Evolutionary conservation across 2,113 vertebrate genomes (phyloP), one percentile per base, ranked within the genome.

Genomic region (Chascanopsetta lugubris): DNA sequence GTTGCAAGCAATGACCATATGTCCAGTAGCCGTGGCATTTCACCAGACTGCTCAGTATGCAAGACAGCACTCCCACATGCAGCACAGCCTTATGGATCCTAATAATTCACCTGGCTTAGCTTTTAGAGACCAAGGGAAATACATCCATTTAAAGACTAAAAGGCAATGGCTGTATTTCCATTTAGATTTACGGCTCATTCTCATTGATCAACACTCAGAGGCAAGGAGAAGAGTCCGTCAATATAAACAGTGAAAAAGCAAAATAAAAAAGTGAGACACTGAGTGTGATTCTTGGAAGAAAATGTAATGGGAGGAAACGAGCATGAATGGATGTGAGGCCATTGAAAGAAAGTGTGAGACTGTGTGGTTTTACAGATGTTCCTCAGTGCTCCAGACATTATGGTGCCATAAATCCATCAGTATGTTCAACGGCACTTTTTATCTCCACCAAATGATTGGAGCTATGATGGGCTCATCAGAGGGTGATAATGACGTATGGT

Each of bases 181-280:
- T 91, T 88, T 85, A 86, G 82, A 91, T 88, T 89, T 89, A 85
- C 82, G 70, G 72, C 75, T 87, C 72, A 89, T 90, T 89, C 86
- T 89, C 82, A 88, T 85, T 85, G 86, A 91, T 91, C 83, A 88
- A 71, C 71, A 55, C 75, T 81, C 84, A 86, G 86, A 78, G 11
- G 45, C 54, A 32, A 24, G 9, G 20, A 48, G 45, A 62, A 47
- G 5, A 62, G 45, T 45, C 26, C 9, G 40, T 69, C 50, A 69
- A 64, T 56, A 43, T 24, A 26, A 72, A 57, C 5, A 24, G 2
- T 40, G 40, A 66, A 30, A 21, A 68, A 12, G 17, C 22, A 5
- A 24, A 21, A 54, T 26, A 45, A 20, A n/a, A 48, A 24, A 34
- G 17, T 5, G 25, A 62, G 24, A 61, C 46, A 21, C 25, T 10